These are phyloP conservation scores for Gymnopithys bicolor DNA, from an alignment of 2,797 vertebrate genomes.

Conservation along the genomic window DNA sequence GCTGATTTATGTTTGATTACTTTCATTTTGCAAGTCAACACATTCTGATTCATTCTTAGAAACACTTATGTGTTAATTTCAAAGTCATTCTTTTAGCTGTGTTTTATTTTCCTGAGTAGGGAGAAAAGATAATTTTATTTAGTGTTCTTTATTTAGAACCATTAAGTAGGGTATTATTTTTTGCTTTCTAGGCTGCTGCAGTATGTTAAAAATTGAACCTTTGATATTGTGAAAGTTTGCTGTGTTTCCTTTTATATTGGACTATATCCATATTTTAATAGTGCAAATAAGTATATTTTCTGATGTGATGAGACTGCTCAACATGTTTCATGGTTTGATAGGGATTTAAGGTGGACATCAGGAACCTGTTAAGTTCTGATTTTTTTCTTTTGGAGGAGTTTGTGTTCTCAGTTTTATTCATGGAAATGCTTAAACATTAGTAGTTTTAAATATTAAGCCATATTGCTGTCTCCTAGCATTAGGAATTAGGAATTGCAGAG, in stretches of 20 bases:
- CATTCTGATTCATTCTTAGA: neutral
- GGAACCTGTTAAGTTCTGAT: neutral
- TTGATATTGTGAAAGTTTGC: neutral
- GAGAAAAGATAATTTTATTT: neutral
- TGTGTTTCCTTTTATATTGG: neutral
- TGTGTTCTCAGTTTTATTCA: neutral
- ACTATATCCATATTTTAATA: neutral
- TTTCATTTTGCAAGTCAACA: constrained; percentile 27
- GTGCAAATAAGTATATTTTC: neutral
- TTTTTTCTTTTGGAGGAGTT: neutral
- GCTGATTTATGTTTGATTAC: constrained; percentile 6
- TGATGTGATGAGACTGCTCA: neutral
- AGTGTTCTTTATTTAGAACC: neutral
- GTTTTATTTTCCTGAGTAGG: neutral
- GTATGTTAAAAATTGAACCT: neutral
- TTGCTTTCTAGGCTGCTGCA: neutral
- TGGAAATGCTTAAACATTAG: neutral
- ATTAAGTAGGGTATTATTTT: neutral
- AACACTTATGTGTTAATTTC: neutral
- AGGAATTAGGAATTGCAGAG: neutral
- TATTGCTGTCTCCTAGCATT: neutral
- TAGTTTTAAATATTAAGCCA: neutral
- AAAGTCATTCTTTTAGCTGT: neutral
- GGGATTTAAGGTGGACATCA: neutral
- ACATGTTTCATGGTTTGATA: neutral